Percentiles rank a stretch among this genome's conserved stretches.
These are phyloP conservation scores for Epinotia brunnichana DNA, from an alignment of 2,888 invertebrate genomes.

Conservation along the genomic window DNA sequence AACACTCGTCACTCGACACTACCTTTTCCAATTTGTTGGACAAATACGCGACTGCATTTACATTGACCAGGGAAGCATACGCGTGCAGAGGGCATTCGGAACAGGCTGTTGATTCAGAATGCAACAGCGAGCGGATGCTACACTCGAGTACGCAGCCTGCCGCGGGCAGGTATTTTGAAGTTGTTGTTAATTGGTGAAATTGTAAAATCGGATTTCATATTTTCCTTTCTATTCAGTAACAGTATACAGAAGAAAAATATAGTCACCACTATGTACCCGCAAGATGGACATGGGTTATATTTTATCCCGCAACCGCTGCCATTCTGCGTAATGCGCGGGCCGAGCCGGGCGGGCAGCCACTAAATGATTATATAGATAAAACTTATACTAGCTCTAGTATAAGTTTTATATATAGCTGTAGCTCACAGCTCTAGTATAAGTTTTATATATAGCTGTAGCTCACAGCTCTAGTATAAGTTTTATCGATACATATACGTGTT, in stretches of 20 bases:
- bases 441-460: too few relatives aligned
- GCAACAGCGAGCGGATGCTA: slow-evolving; percentile 26
- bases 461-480: too few relatives aligned
- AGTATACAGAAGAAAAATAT: not conserved
- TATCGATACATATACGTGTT: too few relatives aligned
- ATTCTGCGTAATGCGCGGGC: too few relatives aligned
- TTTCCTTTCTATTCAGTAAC: not conserved
- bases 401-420: too few relatives aligned
- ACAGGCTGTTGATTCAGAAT: slow-evolving; percentile 30
- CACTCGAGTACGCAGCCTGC: slow-evolving; percentile 27
- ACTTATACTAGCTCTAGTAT: too few relatives aligned
- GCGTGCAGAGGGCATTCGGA: slow-evolving; percentile 11
- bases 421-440: too few relatives aligned
- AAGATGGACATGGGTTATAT: too few relatives aligned
- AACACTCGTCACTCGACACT: slow-evolving; percentile 49
- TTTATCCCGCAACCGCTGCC: too few relatives aligned
- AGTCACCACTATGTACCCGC: too few relatives aligned
- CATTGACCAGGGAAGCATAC: slow-evolving; percentile 20
- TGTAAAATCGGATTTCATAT: not conserved
- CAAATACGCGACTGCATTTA: slow-evolving; percentile 46
- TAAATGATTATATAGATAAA: too few relatives aligned
- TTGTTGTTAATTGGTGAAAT: slow-evolving; percentile 27
- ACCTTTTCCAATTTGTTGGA: slow-evolving; percentile 47
- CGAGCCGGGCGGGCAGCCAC: too few relatives aligned
- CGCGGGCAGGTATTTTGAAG: not conserved